Base-by-base conservation (phyloP, 2,113 vertebrate species). In the Ramphastos sulfuratus region DNA sequence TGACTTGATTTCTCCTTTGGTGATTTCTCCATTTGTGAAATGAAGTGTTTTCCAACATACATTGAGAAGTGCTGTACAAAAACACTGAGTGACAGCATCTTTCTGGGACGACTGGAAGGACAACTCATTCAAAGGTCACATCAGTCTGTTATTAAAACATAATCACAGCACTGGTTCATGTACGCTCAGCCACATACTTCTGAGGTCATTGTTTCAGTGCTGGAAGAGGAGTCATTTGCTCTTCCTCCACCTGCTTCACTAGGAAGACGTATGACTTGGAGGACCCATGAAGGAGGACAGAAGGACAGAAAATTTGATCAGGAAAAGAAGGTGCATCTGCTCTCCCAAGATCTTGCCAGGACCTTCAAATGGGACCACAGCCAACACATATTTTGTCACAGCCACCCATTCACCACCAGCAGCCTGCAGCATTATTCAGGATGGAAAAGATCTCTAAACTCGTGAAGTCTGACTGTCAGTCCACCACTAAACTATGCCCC, bases 81-180 rank as follows among this genome's bases (percentile, higher is more conserved):
- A 69, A n/a, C 67, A 82, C 16, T 9, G 58, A 15, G 48, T 69
- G 71, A 73, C 71, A 91, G 1, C 21, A 50, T 85, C 78, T 89
- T 82, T 46, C 59, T 76, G 55, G 66, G 71, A 50, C 58, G 59
- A 63, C 35, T 85, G 64, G 60, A 92, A 92, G 65, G 69, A 66
- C 89, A 74, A 25, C 46, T 79, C 52, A 85, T 74, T 15, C 82
- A 80, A 77, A 93, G 87, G 82, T 87, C 85, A 37, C 8, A 13
- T 50, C 75, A 75, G 71, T 42, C 15, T 74, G 48, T 89, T 89
- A 82, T 95, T 92, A 87, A 85, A 95, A 70, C 42, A n/a, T 73
- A 85, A 87, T 91, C n/a, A 66, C 8, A 58, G 63, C 13, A 12
- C 17, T 44, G 48, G 46, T 71, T 83, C 3, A 1, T 1, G 1